Percentiles rank a stretch among this genome's conserved stretches.
phyloP scores from a whole-genome alignment of 2,888 invertebrate species.

The Conistra vaccinii region DNA sequence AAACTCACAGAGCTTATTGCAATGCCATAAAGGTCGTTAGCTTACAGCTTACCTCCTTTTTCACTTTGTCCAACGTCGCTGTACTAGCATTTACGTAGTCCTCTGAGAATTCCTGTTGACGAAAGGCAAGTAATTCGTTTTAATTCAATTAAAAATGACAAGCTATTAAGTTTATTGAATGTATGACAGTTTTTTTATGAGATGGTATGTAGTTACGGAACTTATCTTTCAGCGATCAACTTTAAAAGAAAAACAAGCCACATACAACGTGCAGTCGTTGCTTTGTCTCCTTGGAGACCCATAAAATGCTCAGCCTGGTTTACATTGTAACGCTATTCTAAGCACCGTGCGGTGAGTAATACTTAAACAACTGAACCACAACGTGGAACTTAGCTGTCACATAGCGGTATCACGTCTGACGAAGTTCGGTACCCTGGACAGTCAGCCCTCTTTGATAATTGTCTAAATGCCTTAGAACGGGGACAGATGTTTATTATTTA shows the following conservation, averaged over 20 bases:
- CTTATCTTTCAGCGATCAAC: conserved; percentile 10
- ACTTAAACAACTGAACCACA: background rate
- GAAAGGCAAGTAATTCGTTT: conserved; percentile 36
- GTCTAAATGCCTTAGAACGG: background rate
- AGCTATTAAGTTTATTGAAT: conserved; percentile 19
- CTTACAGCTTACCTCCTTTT: conserved; percentile 91
- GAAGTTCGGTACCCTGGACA: background rate
- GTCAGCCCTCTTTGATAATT: background rate
- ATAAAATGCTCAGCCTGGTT: conserved; percentile 22
- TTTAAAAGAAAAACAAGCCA: background rate
- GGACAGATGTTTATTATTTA: too few species aligned
- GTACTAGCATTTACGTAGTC: conserved; percentile 95
- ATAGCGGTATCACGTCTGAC: background rate
- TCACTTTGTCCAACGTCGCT: conserved; percentile 94
- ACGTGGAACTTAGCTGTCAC: background rate
- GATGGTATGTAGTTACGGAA: background rate
- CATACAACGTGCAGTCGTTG: background rate
- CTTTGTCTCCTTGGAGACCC: conserved; percentile 34
- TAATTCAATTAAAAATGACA: conserved; percentile 36
- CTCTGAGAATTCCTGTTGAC: conserved; percentile 93
- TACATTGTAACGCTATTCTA: conserved; percentile 25
- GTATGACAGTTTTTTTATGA: conserved; percentile 6
- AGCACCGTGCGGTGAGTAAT: conserved; percentile 1
- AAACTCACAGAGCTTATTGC: conserved; percentile 23
- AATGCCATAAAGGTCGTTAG: conserved; percentile 39